A percentile compares a stretch with the other conserved stretches of the same genome.
These are phyloP conservation scores for Epistrophe eligans DNA, from an alignment of 2,888 invertebrate species.

Conservation along the genomic window DNA sequence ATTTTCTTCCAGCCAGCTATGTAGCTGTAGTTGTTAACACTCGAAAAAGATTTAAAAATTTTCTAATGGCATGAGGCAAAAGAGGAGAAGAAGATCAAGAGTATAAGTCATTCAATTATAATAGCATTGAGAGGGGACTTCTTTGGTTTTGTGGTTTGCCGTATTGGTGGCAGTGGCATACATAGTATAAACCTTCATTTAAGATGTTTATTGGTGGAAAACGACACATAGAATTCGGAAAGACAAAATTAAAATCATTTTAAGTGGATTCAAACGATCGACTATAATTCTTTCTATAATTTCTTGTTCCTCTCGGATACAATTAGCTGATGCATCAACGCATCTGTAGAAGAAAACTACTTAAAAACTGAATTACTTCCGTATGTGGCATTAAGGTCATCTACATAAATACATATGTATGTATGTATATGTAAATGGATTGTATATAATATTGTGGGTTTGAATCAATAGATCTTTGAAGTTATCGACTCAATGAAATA, in stretches of 20 bases:
- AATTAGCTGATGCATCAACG: slow-evolving; percentile 66
- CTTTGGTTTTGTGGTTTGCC: slow-evolving; percentile 53
- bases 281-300: slow-evolving; percentile 73
- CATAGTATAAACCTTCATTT: not conserved
- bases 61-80: slow-evolving; percentile 53
- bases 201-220: slow-evolving; percentile 59
- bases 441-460: not conserved
- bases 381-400: slow-evolving; percentile 42
- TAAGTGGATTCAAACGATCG: slow-evolving; percentile 74
- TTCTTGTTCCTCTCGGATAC: slow-evolving; percentile 68
- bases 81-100: slow-evolving; percentile 24
- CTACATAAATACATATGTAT: no score
- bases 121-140: slow-evolving; percentile 52
- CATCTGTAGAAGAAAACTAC: slow-evolving; percentile 37
- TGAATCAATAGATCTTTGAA: slow-evolving; percentile 3
- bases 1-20: slow-evolving; percentile 1
- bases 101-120: slow-evolving; percentile 49
- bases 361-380: slow-evolving; percentile 58
- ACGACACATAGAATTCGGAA: slow-evolving; percentile 5
- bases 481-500: not conserved
- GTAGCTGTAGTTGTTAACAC: slow-evolving; percentile 13
- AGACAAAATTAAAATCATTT: slow-evolving; percentile 70
- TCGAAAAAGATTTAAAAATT: slow-evolving; percentile 18
- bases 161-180: slow-evolving; percentile 33
- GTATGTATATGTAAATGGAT: no score